Evolutionary conservation across 1,140 invertebrate genomes (phyloP).

Genomic region (Trichogramma pretiosum): DNA sequence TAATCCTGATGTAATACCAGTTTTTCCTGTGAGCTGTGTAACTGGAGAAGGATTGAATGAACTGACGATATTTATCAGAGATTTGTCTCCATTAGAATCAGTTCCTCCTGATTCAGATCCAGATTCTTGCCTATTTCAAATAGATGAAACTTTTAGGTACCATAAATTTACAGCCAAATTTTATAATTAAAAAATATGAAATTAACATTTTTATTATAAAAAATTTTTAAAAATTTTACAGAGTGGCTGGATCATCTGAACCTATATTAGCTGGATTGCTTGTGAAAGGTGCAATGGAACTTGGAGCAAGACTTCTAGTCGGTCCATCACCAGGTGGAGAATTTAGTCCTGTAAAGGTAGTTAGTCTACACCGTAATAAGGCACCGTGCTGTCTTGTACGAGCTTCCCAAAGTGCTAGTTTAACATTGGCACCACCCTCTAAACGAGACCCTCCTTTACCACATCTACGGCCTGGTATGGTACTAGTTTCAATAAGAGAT

Average conservation of each 20-base stretch:
- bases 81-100: conserved; percentile 33
- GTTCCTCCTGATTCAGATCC: conserved; percentile 30
- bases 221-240: conserved; percentile 27
- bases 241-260: conserved; percentile 58
- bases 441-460: conserved; percentile 49
- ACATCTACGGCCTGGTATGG: conserved; percentile 75
- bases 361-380: conserved; percentile 83
- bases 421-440: conserved; percentile 58
- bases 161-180: too few species aligned
- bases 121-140: conserved; percentile 78
- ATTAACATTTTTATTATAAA: too few species aligned
- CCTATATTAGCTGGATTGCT: conserved; percentile 85
- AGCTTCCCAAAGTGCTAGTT: conserved; percentile 83
- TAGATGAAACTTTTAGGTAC: conserved; percentile 80
- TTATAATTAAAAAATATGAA: too few species aligned
- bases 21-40: conserved; percentile 93
- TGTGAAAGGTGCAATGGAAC: conserved; percentile 74
- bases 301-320: conserved; percentile 69
- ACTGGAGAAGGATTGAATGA: conserved; percentile 76
- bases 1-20: conserved; percentile 64
- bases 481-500: conserved; percentile 50
- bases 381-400: conserved; percentile 77
- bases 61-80: conserved; percentile 62
- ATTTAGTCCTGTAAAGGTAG: conserved; percentile 69
- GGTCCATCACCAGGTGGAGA: conserved; percentile 79